A percentile compares a stretch with the other conserved stretches of the same genome.
Evolutionary conservation across 2,113 vertebrate genomes (phyloP).

Genomic region (Bolborhynchus lineola): DNA sequence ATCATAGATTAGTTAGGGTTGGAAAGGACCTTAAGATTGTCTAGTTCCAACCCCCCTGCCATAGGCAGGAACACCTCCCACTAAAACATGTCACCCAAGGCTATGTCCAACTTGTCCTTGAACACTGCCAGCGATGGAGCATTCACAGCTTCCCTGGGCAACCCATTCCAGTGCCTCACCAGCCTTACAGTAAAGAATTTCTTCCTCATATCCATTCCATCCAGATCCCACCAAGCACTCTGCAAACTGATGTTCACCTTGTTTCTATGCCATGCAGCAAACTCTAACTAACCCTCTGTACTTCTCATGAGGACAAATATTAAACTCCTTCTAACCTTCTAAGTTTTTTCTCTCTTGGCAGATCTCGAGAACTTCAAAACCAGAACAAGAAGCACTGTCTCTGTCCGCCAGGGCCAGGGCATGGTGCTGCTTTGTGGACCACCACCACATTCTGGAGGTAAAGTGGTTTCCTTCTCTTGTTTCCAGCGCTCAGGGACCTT

Average conservation of each 20-base stretch:
- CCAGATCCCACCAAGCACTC: neutral
- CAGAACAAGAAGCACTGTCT: conserved; percentile 88
- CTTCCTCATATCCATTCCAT: neutral
- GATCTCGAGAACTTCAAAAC: conserved; percentile 96
- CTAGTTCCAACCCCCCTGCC: too few species aligned
- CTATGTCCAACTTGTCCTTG: too few species aligned
- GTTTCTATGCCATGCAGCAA: neutral
- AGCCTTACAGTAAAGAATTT: too few species aligned
- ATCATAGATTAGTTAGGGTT: too few species aligned
- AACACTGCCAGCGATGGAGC: too few species aligned
- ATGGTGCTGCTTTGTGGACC: conserved; percentile 95
- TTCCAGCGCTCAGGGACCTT: accelerated
- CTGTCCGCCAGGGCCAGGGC: conserved; percentile 92
- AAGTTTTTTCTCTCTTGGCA: conserved; percentile 66
- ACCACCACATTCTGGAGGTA: conserved; percentile 94
- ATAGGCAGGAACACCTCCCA: too few species aligned
- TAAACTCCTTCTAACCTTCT: neutral
- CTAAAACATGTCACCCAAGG: too few species aligned
- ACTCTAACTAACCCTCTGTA: neutral
- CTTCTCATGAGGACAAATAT: neutral
- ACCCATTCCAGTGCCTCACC: too few species aligned
- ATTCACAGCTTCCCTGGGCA: too few species aligned
- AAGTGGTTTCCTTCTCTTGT: neutral
- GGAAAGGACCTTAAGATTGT: too few species aligned
- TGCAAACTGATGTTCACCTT: neutral